A percentile compares a stretch with the other conserved stretches of the same genome.
Evolutionary conservation across 2,797 vertebrate species (phyloP).

Genomic region (Melopsittacus undulatus): DNA sequence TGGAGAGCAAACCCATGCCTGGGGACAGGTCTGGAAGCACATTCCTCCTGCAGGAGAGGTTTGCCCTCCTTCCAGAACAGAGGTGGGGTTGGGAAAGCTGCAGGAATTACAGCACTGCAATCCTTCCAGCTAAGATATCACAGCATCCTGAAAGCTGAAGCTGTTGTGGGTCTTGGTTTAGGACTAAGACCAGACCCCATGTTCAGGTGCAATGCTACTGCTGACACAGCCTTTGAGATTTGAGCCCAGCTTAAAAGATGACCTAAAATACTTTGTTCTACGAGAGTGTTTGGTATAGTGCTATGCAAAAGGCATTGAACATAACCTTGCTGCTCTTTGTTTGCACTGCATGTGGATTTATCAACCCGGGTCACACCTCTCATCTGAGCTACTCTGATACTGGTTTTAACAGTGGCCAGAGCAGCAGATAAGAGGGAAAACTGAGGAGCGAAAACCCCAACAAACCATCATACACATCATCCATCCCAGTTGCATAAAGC

Average conservation of each 20-base stretch:
- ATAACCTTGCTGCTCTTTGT: background rate
- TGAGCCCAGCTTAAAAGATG: background rate
- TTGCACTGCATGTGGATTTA: background rate
- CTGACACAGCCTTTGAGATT: background rate
- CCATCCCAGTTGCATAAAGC: background rate
- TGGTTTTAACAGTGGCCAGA: background rate
- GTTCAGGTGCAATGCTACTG: background rate
- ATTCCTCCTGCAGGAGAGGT: background rate
- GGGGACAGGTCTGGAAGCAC: background rate
- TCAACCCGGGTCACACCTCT: background rate
- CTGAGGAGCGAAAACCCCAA: background rate
- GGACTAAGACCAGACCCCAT: background rate
- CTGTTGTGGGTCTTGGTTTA: background rate
- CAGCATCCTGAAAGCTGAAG: background rate
- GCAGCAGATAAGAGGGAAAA: background rate
- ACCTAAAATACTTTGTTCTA: background rate
- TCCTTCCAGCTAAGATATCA: background rate
- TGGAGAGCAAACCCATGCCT: background rate
- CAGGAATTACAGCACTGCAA: background rate
- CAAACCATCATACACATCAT: background rate
- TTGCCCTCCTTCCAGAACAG: background rate
- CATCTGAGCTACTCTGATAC: background rate
- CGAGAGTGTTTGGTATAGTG: fast-evolving
- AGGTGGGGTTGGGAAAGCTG: background rate
- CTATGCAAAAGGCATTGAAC: background rate